These are phyloP conservation scores for Homalodisca vitripennis DNA, from an alignment of 1,140 invertebrate species.

Conservation along the genomic window DNA sequence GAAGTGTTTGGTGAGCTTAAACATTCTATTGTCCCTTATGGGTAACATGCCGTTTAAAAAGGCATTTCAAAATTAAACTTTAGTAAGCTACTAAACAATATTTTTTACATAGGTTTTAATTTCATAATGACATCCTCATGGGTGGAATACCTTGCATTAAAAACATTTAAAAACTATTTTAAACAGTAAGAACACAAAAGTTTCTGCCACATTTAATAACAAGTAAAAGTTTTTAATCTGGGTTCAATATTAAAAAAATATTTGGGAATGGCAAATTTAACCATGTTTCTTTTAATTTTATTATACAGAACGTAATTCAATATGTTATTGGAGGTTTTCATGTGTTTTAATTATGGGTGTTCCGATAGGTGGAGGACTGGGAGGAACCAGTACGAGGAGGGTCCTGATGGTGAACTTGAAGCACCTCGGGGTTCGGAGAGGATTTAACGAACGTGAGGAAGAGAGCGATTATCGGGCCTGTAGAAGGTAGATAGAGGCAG, in stretches of 20 bases:
- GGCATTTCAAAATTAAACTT: background rate
- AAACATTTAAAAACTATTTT: background rate
- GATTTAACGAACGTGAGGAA: slow-evolving; percentile 82
- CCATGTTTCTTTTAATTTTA: background rate
- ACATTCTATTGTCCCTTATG: background rate
- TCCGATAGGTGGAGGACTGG: slow-evolving; percentile 79
- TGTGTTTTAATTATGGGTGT: too few species aligned
- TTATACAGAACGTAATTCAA: background rate
- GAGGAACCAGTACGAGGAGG: slow-evolving; percentile 86
- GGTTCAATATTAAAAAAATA: background rate
- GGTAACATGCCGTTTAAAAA: background rate
- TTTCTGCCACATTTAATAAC: background rate
- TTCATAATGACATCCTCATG: background rate
- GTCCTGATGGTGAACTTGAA: slow-evolving; percentile 95
- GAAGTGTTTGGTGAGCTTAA: background rate
- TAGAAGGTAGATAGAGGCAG: slow-evolving; percentile 69
- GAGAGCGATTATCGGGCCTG: slow-evolving; percentile 73
- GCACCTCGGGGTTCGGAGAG: slow-evolving; percentile 91
- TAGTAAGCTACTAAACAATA: background rate
- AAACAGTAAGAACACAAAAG: background rate
- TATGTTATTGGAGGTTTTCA: too few species aligned
- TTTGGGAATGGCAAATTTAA: background rate
- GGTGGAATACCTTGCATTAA: too few species aligned
- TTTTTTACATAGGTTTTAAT: slow-evolving; percentile 5
- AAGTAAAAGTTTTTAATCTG: background rate